phyloP scores from a whole-genome alignment of 2,888 invertebrate genomes.

The Scrobipalpa atriplicella region DNA sequence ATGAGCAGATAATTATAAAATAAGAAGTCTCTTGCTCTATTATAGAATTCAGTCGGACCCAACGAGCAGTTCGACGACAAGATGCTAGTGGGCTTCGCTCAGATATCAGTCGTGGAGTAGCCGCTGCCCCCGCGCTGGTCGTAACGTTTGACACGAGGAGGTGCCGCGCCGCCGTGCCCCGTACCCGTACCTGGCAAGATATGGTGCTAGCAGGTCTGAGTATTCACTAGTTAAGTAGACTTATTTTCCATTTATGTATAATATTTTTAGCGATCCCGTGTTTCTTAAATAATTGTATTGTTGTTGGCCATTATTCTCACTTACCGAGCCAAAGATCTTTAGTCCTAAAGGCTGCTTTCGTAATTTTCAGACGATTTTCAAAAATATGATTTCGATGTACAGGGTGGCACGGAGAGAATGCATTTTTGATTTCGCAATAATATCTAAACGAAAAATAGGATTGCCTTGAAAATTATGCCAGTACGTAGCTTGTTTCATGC shows the following conservation, averaged over 20 bases:
- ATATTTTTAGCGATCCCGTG: constrained; percentile 8
- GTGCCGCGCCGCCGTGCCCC: too few relatives aligned
- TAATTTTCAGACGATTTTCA: background rate
- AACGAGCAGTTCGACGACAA: constrained; percentile 97
- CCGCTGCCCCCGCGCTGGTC: background rate
- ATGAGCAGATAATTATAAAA: too few relatives aligned
- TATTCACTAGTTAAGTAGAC: constrained; percentile 9
- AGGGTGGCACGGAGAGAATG: too few relatives aligned
- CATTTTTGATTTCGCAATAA: too few relatives aligned
- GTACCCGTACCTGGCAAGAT: constrained; percentile 13
- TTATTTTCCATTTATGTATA: background rate
- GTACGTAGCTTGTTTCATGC: too few relatives aligned
- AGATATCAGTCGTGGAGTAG: constrained; percentile 90
- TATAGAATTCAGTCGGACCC: constrained; percentile 86
- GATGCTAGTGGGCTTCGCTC: constrained; percentile 97
- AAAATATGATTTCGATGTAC: background rate
- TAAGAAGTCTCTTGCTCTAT: constrained; percentile 50
- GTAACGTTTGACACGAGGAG: background rate
- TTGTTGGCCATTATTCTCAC: constrained; percentile 24
- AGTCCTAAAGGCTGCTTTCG: constrained; percentile 4
- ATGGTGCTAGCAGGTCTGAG: constrained; percentile 28
- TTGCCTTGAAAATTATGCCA: too few relatives aligned
- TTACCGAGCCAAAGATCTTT: constrained; percentile 31
- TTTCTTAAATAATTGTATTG: constrained; percentile 20
- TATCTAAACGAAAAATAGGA: too few relatives aligned